phyloP scores from a whole-genome alignment of 2,797 vertebrate species.

The Tenualosa ilisha region DNA sequence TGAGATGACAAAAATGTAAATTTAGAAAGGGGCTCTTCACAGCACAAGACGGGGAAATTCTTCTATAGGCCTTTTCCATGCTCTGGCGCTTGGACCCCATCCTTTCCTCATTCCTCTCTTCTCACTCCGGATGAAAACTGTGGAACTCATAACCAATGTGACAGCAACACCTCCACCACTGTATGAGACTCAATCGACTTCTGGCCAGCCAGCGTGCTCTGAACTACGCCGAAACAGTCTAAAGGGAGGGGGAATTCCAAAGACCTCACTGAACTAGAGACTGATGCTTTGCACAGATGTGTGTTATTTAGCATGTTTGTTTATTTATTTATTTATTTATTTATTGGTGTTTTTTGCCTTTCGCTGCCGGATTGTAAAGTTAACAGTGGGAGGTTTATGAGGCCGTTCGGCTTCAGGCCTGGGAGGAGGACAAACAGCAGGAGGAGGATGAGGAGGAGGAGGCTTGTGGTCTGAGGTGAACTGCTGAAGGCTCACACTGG shows the following conservation, averaged over 20 bases:
- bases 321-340: too few relatives aligned
- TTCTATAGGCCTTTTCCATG: conserved; percentile 42
- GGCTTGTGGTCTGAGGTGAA: conserved; percentile 52
- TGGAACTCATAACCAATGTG: background rate
- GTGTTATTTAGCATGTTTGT: background rate
- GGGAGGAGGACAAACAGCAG: background rate
- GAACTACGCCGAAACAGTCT: background rate
- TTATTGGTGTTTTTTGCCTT: conserved; percentile 30
- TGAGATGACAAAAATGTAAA: conserved; percentile 21
- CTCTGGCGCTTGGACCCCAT: conserved; percentile 41
- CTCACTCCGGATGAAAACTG: background rate
- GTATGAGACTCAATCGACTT: background rate
- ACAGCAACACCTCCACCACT: conserved; percentile 10
- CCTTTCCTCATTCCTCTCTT: conserved; percentile 27
- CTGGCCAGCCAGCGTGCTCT: background rate
- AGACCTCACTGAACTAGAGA: conserved; percentile 38
- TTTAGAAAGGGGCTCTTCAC: conserved; percentile 29
- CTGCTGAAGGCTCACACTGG: conserved; percentile 47
- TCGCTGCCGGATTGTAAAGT: conserved; percentile 41
- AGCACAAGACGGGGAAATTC: background rate
- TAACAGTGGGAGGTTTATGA: conserved; percentile 45
- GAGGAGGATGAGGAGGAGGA: conserved; percentile 42
- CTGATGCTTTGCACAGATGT: conserved; percentile 37
- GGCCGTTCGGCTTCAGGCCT: conserved; percentile 30
- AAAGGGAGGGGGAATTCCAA: background rate